A percentile compares a stretch with the other conserved stretches of the same genome.
Conservation (phyloP, 2,113 vertebrate genomes). For the Epinephelus moara region DNA sequence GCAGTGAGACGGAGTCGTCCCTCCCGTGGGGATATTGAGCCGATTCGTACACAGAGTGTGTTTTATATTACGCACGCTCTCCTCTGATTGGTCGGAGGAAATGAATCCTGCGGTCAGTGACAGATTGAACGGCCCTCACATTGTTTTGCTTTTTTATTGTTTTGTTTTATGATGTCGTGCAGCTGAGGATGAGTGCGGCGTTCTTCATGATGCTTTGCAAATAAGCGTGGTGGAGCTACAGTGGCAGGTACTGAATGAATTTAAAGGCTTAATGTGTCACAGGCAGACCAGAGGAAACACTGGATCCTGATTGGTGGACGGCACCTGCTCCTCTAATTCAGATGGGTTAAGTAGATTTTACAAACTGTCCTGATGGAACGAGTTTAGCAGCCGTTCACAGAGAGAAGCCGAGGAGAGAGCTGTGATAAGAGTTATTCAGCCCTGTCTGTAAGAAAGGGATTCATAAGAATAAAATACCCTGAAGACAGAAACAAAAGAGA, state of each 20-base stretch:
- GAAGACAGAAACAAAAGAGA: background rate
- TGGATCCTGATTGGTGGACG: conserved; percentile 1
- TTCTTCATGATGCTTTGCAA: background rate
- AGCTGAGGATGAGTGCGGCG: background rate
- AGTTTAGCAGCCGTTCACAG: background rate
- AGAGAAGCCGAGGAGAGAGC: background rate
- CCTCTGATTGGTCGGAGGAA: conserved; percentile 16
- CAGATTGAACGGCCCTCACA: conserved; percentile 16
- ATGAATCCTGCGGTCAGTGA: conserved; percentile 3
- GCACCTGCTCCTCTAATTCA: background rate
- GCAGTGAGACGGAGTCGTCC: background rate
- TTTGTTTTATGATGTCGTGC: background rate
- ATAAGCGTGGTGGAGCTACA: background rate
- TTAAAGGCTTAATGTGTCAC: conserved; percentile 8
- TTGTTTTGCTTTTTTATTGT: background rate
- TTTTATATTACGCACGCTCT: background rate
- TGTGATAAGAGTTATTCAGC: background rate
- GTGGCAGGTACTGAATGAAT: background rate
- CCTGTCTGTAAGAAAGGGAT: background rate
- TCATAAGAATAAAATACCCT: background rate
- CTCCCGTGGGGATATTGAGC: conserved; percentile 25
- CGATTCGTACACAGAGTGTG: background rate
- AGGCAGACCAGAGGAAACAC: background rate
- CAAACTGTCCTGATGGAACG: background rate
- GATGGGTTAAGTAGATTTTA: background rate